phyloP scores from a whole-genome alignment of 2,797 vertebrate genomes.

The Glyptemys insculpta region DNA sequence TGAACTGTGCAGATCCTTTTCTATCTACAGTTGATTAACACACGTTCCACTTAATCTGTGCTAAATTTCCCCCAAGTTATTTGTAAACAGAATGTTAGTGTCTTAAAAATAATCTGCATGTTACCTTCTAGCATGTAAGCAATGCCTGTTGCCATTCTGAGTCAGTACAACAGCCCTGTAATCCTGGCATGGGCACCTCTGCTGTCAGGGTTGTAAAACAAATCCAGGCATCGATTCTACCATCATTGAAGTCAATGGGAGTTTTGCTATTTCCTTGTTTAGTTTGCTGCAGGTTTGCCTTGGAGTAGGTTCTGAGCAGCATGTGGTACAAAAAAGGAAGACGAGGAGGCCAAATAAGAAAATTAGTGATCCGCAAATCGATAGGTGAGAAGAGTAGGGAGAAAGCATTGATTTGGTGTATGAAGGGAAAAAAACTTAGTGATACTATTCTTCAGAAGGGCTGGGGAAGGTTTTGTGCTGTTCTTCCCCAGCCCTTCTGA shows the following conservation, averaged over 20 bases:
- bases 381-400: not conserved
- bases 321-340: too few species aligned
- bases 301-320: not conserved
- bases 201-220: not conserved
- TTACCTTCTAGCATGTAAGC: not conserved
- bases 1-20: not conserved
- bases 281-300: fast-evolving
- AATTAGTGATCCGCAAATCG: not conserved
- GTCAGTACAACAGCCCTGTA: not conserved
- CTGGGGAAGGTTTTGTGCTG: not conserved
- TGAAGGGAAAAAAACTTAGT: not conserved
- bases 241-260: fast-evolving
- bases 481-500: not conserved
- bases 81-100: not conserved
- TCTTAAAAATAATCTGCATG: not conserved
- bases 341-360: not conserved
- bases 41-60: not conserved
- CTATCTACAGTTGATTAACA: not conserved
- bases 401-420: not conserved
- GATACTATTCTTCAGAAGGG: too few species aligned
- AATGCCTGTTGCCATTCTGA: not conserved
- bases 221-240: not conserved
- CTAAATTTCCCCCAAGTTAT: not conserved
- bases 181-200: not conserved
- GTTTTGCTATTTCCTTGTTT: fast-evolving